These are phyloP conservation scores for Hydrolagus colliei DNA, from an alignment of 2,797 vertebrate species.

Conservation along the genomic window DNA sequence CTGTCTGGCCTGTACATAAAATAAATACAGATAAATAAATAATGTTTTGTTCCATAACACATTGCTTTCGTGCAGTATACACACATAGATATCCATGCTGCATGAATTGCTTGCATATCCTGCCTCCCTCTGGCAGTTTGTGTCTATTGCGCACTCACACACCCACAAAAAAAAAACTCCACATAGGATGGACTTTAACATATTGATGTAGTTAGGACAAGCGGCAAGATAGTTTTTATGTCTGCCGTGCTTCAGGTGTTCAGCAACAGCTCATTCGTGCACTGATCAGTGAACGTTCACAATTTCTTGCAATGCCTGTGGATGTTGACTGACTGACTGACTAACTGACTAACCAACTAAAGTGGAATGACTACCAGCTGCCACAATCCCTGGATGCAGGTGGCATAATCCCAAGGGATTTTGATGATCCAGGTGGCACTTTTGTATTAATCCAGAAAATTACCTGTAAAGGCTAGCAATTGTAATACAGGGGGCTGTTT, in stretches of 20 bases:
- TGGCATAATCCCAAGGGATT: neutral
- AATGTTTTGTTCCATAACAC: neutral
- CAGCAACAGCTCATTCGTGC: no score
- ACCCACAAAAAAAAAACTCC: no score
- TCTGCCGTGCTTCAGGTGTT: no score
- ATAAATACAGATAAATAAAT: neutral
- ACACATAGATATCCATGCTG: neutral
- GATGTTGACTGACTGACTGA: neutral
- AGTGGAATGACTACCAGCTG: neutral
- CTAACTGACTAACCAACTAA: neutral
- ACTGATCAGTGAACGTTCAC: no score
- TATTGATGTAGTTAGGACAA: neutral
- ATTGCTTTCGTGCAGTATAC: neutral
- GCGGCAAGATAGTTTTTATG: neutral
- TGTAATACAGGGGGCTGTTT: neutral
- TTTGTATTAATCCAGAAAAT: neutral
- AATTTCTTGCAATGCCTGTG: neutral
- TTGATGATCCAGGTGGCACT: no score
- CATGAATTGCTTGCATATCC: neutral
- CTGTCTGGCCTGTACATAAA: neutral
- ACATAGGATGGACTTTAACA: no score
- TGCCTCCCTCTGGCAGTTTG: neutral
- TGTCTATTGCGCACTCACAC: neutral
- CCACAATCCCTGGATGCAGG: neutral
- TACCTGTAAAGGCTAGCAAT: neutral